Conservation (phyloP, 2,113 vertebrate species). For the Tachycineta bicolor region DNA sequence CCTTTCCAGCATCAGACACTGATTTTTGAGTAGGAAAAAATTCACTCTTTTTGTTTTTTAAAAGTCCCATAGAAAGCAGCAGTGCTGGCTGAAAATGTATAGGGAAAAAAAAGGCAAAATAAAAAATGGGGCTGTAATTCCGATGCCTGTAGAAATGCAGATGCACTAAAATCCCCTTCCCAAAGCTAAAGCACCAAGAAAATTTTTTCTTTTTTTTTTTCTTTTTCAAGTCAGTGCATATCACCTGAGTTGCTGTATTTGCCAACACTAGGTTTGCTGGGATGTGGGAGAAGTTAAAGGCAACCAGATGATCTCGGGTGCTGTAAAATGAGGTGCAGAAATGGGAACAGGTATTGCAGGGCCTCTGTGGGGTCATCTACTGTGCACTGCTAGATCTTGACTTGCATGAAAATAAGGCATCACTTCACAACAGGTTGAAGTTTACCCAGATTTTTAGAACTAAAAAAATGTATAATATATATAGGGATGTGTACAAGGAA, state of each 20-base stretch:
- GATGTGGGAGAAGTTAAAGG: not conserved
- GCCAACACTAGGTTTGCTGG: not conserved
- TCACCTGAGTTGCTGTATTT: not conserved
- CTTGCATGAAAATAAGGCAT: not conserved
- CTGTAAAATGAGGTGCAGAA: not conserved
- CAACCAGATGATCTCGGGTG: not conserved
- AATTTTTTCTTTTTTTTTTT: accelerated
- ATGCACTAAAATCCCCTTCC: not conserved
- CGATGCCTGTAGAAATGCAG: not conserved
- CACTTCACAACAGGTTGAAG: not conserved
- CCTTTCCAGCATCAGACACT: not conserved
- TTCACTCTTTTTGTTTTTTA: not conserved
- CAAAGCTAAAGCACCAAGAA: not conserved
- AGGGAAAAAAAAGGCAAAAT: not conserved
- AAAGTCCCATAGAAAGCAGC: not conserved
- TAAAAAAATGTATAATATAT: not conserved
- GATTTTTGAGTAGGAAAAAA: constrained; percentile 14
- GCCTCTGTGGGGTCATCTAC: not conserved
- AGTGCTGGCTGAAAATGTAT: not conserved
- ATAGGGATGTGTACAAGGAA: not conserved
- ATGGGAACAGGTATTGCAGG: not conserved
- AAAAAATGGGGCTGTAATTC: not conserved
- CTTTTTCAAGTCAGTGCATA: not conserved
- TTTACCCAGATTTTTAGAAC: not conserved
- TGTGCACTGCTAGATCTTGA: not conserved